Conservation (phyloP, 2,888 invertebrate species). For the Geotrupes spiniger region DNA sequence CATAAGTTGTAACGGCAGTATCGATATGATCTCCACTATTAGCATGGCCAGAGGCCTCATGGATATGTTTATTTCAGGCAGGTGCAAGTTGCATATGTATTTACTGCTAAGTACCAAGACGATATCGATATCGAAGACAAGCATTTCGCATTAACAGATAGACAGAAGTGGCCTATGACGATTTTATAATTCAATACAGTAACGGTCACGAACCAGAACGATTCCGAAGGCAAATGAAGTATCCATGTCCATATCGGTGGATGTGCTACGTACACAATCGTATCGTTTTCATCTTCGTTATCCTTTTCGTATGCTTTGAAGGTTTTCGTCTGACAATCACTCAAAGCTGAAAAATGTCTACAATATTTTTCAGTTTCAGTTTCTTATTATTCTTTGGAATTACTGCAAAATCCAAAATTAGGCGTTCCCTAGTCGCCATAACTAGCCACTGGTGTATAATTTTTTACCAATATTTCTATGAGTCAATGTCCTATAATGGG, state of each 20-base stretch:
- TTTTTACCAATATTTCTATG: too few species aligned
- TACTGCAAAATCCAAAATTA: too few species aligned
- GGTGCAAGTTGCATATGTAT: conserved; percentile 9
- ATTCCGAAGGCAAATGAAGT: conserved; percentile 13
- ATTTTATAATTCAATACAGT: conserved; percentile 9
- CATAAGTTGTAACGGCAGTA: conserved; percentile 16
- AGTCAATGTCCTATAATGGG: too few species aligned
- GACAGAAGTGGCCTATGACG: conserved; percentile 5
- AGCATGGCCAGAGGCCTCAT: conserved; percentile 11
- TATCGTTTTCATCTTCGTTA: too few species aligned
- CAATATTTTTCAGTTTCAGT: too few species aligned
- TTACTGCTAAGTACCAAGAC: conserved; percentile 10
- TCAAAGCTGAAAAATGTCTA: too few species aligned
- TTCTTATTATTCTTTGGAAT: too few species aligned
- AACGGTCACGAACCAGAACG: conserved; percentile 14
- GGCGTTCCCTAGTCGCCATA: too few species aligned
- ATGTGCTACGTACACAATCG: too few species aligned
- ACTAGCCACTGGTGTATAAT: too few species aligned
- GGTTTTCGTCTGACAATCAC: too few species aligned
- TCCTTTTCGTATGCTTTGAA: too few species aligned
- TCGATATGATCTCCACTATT: conserved; percentile 11
- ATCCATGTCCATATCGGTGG: conserved; percentile 11
- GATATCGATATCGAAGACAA: conserved; percentile 7
- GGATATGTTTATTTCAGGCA: conserved; percentile 1
- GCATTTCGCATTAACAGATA: neutral